phyloP scores from a whole-genome alignment of 1,140 invertebrate species.

The Rhyzopertha dominica region DNA sequence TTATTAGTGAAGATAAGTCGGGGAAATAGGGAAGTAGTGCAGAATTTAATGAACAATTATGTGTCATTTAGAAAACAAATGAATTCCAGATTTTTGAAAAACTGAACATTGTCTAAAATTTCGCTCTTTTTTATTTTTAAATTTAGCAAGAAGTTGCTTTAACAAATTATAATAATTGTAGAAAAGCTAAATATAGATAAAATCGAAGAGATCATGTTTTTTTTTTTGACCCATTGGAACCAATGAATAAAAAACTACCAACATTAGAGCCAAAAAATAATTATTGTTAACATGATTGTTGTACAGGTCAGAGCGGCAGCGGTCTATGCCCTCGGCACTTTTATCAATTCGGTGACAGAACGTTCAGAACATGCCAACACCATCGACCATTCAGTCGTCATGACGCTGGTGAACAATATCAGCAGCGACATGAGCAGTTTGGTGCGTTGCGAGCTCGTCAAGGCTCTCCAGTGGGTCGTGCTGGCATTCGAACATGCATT shows the following conservation, averaged over 20 bases:
- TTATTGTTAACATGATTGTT: neutral
- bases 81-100: too few species aligned
- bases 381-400: constrained; percentile 87
- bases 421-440: constrained; percentile 80
- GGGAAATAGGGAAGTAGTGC: too few species aligned
- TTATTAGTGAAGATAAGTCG: too few species aligned
- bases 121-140: too few species aligned
- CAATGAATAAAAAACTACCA: too few species aligned
- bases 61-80: too few species aligned
- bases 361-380: constrained; percentile 86
- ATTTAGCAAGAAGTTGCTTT: too few species aligned
- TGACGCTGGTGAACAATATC: constrained; percentile 73
- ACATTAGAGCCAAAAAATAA: neutral
- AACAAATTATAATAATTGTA: too few species aligned
- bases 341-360: constrained; percentile 74
- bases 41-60: too few species aligned
- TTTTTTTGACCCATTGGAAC: constrained; percentile 1
- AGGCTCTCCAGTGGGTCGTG: constrained; percentile 86
- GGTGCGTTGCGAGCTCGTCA: constrained; percentile 76
- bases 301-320: constrained; percentile 77
- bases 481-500: constrained; percentile 88
- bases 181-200: too few species aligned
- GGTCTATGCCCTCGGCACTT: constrained; percentile 91
- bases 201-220: constrained; percentile 4
- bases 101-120: too few species aligned